Conservation (phyloP, 2,797 vertebrate genomes). For the Dendrocincla tyrannina region DNA sequence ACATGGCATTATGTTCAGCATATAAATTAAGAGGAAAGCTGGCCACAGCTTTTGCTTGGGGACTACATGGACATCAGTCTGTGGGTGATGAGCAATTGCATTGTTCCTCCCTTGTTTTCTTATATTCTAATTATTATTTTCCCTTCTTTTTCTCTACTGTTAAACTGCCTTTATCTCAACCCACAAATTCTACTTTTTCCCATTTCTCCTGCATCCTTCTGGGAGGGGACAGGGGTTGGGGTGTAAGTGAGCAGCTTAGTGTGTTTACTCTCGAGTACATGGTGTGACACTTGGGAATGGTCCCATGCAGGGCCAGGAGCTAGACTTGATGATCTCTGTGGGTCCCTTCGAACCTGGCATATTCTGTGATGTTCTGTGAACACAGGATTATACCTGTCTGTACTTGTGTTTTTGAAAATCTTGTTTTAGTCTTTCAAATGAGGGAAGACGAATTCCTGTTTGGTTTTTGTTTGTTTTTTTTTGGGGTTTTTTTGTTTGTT, state of each 20-base stretch:
- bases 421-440: not conserved
- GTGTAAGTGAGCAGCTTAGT: not conserved
- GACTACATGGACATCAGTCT: not conserved
- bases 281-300: not conserved
- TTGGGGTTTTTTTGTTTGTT: not conserved
- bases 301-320: not conserved
- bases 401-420: not conserved
- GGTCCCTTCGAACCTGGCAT: not conserved
- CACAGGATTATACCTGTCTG: not conserved
- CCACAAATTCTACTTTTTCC: not conserved
- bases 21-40: not conserved
- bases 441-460: not conserved
- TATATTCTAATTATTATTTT: not conserved
- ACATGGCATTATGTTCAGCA: not conserved
- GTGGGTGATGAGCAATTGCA: not conserved
- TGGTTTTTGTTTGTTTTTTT: no score
- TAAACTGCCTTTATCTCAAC: not conserved
- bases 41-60: not conserved
- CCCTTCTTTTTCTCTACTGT: not conserved
- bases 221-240: not conserved
- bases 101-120: not conserved
- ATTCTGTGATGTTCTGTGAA: not conserved
- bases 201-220: not conserved
- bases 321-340: not conserved
- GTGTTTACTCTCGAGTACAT: not conserved